These are phyloP conservation scores for Leistus spinibarbis DNA, from an alignment of 2,888 invertebrate species.

Conservation along the genomic window DNA sequence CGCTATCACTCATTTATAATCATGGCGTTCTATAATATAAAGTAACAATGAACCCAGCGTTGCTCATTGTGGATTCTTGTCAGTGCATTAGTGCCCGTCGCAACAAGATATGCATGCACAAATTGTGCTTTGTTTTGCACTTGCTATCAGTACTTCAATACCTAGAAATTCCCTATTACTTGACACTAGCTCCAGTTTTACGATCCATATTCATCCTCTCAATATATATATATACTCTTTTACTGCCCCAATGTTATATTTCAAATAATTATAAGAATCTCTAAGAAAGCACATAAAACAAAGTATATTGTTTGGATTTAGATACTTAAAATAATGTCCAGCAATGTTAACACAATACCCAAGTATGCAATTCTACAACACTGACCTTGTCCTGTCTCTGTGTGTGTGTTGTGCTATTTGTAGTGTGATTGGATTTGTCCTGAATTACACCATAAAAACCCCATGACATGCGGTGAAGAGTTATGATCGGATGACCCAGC, in stretches of 20 bases:
- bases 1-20: not conserved
- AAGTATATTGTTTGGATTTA: no score
- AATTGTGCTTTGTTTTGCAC: not conserved
- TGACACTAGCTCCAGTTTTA: no score
- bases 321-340: no score
- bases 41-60: not conserved
- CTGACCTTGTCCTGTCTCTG: not conserved
- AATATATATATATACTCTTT: no score
- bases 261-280: no score
- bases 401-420: not conserved
- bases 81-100: not conserved
- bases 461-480: not conserved
- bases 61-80: not conserved
- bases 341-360: no score
- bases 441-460: conserved; percentile 8
- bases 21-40: not conserved
- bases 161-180: no score
- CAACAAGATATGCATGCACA: conserved; percentile 1
- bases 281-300: no score
- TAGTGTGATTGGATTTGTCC: conserved; percentile 1
- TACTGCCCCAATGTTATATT: no score
- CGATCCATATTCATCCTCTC: no score
- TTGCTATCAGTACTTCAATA: no score
- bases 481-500: not conserved
- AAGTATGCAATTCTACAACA: not conserved